phyloP scores from a whole-genome alignment of 2,797 vertebrate species.

The Microctenopoma steveboyesi region DNA sequence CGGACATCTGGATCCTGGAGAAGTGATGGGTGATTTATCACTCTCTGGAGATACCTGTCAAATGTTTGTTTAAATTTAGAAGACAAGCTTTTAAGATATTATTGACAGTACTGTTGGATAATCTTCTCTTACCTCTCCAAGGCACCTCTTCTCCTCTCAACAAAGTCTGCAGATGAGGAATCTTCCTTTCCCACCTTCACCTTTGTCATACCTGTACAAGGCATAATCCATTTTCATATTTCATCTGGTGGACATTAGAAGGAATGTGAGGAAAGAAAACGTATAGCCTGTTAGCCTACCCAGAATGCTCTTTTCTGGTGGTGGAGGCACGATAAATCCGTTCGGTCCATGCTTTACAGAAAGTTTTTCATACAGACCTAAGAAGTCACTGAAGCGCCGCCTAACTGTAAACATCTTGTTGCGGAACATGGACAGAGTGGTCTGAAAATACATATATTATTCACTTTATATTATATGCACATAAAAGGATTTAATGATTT shows the following conservation, averaged over 20 bases:
- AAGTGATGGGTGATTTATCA: conserved; percentile 93
- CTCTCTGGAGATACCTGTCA: conserved; percentile 91
- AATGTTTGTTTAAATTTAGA: background rate
- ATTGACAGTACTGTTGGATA: background rate
- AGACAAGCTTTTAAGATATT: background rate
- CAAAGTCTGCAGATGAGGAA: conserved; percentile 94
- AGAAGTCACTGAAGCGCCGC: conserved; percentile 97
- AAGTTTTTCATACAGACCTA: conserved; percentile 96
- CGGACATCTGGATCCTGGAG: conserved; percentile 95
- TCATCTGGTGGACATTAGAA: background rate
- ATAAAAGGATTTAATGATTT: background rate
- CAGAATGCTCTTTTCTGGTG: conserved; percentile 96
- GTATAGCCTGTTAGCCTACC: conserved; percentile 77
- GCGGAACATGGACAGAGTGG: conserved; percentile 92
- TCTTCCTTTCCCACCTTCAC: conserved; percentile 99
- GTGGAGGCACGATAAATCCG: conserved; percentile 94
- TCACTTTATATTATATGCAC: background rate
- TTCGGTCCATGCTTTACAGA: conserved; percentile 93
- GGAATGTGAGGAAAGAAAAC: background rate
- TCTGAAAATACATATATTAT: conserved; percentile 78
- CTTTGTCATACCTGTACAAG: conserved; percentile 95
- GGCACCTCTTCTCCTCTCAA: conserved; percentile 91
- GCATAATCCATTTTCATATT: background rate
- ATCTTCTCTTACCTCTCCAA: conserved; percentile 78
- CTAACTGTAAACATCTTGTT: conserved; percentile 91